Base-by-base conservation (phyloP, 2,113 vertebrate species). In the Pterocles gutturalis region DNA sequence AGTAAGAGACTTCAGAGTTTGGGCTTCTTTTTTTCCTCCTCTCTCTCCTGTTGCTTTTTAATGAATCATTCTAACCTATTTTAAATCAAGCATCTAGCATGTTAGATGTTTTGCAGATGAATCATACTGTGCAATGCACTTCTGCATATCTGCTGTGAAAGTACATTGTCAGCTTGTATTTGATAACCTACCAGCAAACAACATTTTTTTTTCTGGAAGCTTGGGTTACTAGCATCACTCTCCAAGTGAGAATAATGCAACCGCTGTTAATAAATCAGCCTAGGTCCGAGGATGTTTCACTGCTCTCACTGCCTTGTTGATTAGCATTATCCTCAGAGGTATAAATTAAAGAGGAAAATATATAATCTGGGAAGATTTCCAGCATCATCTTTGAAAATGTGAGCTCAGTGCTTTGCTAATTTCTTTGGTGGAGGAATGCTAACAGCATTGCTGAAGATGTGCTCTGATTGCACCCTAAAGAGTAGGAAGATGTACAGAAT, bases 261-360 rank as follows among this genome's bases (percentile, higher is more conserved):
- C 81, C 41, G 17, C 65, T 87, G 73, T 65, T 96, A 76, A 94
- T 96, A 95, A 85, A 89, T 96, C 95, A 94, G 65, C 73, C 62
- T 15, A 13, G 45, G 49, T 70, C 78, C 0, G 8, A 81, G 70
- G 75, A 51, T 54, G n/a, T 73, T 87, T 92, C 87, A 94, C 92
- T 53, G n/a, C 65, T 87, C 89, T 78, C 5, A 1, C 69, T 82
- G 86, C 81, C 72, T 76, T 55, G 87, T 77, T 95, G 80, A 95
- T 96, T 95, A 95, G 90, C 83, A 26, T 89, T 96, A 93, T 93
- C 31, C 91, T 96, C 89, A 84, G 92, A 84, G 93, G 94, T 85
- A 93, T 93, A 96, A 95, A 96, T 97, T 97, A 96, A 91, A 90
- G 83, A 66, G 87, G 81, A 95, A 95, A 97, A 96, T 87, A 79